Percentiles rank a stretch among this genome's conserved stretches.
Evolutionary conservation across 1,140 invertebrate genomes (phyloP).

Genomic region (Lepidostoma basale): DNA sequence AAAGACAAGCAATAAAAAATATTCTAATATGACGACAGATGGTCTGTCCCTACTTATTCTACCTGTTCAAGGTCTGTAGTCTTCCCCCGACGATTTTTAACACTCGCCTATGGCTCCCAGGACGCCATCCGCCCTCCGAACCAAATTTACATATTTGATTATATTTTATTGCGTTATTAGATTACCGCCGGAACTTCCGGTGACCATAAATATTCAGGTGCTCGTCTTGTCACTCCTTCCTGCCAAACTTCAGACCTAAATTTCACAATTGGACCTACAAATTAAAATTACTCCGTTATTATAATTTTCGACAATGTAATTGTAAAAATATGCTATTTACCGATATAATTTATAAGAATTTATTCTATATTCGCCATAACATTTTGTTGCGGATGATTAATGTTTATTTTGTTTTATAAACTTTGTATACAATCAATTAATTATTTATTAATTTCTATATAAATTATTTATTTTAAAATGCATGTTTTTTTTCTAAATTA

Average conservation of each 20-base stretch:
- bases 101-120: constrained; percentile 3
- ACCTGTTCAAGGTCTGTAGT: neutral
- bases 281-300: neutral
- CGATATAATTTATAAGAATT: too few relatives aligned
- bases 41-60: neutral
- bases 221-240: constrained; percentile 2
- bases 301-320: too few relatives aligned
- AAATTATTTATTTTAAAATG: too few relatives aligned
- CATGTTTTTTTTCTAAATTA: too few relatives aligned
- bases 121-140: neutral
- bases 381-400: too few relatives aligned
- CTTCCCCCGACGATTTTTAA: constrained; percentile 21
- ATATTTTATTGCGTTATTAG: constrained; percentile 37
- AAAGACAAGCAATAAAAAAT: neutral
- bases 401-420: too few relatives aligned
- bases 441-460: too few relatives aligned
- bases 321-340: too few relatives aligned
- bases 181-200: constrained; percentile 21
- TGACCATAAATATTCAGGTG: constrained; percentile 24
- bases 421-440: too few relatives aligned
- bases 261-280: neutral
- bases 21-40: neutral
- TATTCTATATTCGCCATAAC: too few relatives aligned
- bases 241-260: neutral
- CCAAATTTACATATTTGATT: constrained; percentile 42